Conservation (phyloP, 2,888 invertebrate genomes). For the Callyntrura guangdongensis region DNA sequence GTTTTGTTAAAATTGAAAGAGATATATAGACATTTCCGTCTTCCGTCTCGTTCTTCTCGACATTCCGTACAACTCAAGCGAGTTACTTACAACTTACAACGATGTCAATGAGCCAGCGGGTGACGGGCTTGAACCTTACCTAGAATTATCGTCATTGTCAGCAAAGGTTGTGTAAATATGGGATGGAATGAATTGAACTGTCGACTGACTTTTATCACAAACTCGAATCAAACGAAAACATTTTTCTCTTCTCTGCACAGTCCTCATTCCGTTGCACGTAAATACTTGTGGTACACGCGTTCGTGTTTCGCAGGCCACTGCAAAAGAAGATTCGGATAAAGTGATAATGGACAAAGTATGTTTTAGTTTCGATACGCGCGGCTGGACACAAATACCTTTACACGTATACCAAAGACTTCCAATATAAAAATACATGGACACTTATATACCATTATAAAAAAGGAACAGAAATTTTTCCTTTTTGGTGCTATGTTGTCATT, state of each 20-base stretch:
- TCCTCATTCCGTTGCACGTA: background rate
- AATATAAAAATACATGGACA: too few relatives aligned
- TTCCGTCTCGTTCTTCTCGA: too few relatives aligned
- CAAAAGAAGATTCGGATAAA: background rate
- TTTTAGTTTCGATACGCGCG: slow-evolving; percentile 63
- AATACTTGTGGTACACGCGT: background rate
- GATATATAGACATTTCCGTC: too few relatives aligned
- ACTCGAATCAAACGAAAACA: slow-evolving; percentile 55
- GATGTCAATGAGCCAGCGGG: too few relatives aligned
- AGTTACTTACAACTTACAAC: too few relatives aligned
- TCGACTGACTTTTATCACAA: slow-evolving; percentile 70
- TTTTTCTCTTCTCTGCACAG: slow-evolving; percentile 43
- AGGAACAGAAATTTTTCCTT: too few relatives aligned
- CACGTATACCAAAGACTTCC: too few relatives aligned
- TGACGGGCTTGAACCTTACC: too few relatives aligned
- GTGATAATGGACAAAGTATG: slow-evolving; percentile 75
- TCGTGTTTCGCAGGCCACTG: slow-evolving; percentile 16
- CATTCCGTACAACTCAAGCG: too few relatives aligned
- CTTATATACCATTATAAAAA: too few relatives aligned
- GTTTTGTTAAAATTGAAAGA: too few relatives aligned
- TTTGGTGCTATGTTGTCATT: background rate
- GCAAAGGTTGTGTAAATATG: slow-evolving; percentile 61
- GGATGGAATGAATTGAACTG: slow-evolving; percentile 71
- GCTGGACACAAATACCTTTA: slow-evolving; percentile 17
- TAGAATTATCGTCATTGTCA: too few relatives aligned